Evolutionary conservation across 2,888 invertebrate genomes (phyloP).

Genomic region (Marasmarcha lunaedactyla): DNA sequence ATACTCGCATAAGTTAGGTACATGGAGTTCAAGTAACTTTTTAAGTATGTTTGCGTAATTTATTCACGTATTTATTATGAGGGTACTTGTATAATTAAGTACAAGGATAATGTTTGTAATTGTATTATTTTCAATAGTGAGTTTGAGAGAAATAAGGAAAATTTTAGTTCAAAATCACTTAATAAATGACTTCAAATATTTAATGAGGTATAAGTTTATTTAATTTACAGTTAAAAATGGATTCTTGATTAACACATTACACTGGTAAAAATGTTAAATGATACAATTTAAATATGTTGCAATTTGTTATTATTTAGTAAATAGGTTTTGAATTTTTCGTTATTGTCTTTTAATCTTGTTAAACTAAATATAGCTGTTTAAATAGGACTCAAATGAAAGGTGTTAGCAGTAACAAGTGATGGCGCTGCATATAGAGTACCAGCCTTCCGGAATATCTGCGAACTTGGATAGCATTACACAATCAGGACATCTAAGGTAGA

Average conservation of each 20-base stretch:
- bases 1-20: too few species aligned
- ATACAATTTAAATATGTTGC: conserved; percentile 53
- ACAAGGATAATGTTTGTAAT: too few species aligned
- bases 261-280: conserved; percentile 21
- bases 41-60: neutral
- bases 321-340: conserved; percentile 66
- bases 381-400: conserved; percentile 16
- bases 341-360: conserved; percentile 63
- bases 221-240: too few species aligned
- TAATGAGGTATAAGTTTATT: too few species aligned
- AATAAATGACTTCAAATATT: too few species aligned
- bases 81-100: too few species aligned
- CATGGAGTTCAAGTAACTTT: neutral
- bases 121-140: too few species aligned
- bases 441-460: too few species aligned
- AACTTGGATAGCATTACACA: too few species aligned
- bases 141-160: too few species aligned
- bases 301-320: conserved; percentile 55
- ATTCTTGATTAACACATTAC: neutral
- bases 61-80: neutral
- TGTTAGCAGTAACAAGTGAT: conserved; percentile 54
- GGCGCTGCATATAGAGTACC: conserved; percentile 27
- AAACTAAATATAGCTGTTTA: conserved; percentile 46
- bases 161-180: too few species aligned
- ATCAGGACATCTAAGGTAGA: too few species aligned